phyloP scores from a whole-genome alignment of 2,797 vertebrate species.

The Hylomyscus alleni region DNA sequence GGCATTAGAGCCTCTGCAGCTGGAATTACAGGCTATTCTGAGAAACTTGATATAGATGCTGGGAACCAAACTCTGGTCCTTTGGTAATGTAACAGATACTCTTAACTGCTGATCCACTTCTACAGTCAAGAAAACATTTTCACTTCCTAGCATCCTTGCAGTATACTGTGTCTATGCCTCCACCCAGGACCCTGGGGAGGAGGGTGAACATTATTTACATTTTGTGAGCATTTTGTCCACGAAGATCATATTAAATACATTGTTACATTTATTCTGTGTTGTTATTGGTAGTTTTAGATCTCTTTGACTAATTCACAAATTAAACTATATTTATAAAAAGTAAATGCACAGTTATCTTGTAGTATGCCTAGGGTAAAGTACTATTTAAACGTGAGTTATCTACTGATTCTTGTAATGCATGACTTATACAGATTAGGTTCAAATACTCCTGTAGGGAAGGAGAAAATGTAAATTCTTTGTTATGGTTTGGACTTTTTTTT shows the following conservation, averaged over 20 bases:
- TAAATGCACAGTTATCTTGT: background rate
- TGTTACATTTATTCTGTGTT: background rate
- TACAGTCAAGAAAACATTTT: background rate
- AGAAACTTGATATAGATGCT: background rate
- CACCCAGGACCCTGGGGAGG: rapidly evolving
- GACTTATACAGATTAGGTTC: background rate
- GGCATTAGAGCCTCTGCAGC: background rate
- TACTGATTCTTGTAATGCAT: background rate
- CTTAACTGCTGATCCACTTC: background rate
- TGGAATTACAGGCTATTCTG: background rate
- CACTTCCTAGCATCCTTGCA: background rate
- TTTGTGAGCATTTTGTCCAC: background rate
- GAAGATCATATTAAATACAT: background rate
- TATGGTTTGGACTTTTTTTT: background rate
- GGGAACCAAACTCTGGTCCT: background rate
- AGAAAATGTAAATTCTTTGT: background rate
- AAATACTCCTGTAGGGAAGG: slow-evolving; percentile 38
- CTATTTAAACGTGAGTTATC: background rate
- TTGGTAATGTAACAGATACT: background rate
- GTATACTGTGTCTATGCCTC: too few relatives aligned
- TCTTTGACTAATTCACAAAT: background rate
- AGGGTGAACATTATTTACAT: background rate
- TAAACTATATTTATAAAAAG: background rate
- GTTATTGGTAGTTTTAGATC: background rate
- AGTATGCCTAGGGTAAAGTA: background rate